phyloP scores from a whole-genome alignment of 2,888 invertebrate genomes.

The Tricholauxania praeusta region DNA sequence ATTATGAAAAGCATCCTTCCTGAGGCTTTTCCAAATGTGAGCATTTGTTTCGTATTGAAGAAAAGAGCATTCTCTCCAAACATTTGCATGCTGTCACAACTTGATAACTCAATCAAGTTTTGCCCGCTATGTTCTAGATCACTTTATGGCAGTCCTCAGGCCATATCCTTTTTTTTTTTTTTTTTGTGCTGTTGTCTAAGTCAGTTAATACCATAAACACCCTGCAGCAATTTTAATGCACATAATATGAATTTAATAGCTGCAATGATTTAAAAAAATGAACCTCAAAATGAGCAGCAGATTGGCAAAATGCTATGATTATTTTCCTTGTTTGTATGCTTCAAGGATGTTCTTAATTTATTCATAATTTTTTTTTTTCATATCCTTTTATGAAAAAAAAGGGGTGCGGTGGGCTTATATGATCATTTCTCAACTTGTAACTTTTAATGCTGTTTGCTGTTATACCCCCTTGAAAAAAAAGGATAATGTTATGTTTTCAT shows the following conservation, averaged over 20 bases:
- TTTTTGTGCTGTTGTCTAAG: background rate
- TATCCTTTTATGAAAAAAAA: background rate
- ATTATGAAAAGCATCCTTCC: too few species aligned
- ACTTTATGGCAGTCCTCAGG: too few species aligned
- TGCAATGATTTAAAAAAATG: constrained; percentile 35
- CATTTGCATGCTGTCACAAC: too few species aligned
- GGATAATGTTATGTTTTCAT: constrained; percentile 7
- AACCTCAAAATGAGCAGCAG: constrained; percentile 35
- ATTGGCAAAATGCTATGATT: constrained; percentile 15
- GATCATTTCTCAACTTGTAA: constrained; percentile 32
- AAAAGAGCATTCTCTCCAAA: too few species aligned
- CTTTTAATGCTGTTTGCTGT: constrained; percentile 4
- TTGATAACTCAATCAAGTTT: too few species aligned
- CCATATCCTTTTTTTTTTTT: background rate
- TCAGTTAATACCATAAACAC: constrained; percentile 41
- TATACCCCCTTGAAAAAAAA: constrained; percentile 10
- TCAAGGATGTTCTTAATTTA: too few species aligned
- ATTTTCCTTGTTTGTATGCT: too few species aligned
- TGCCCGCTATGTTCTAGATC: too few species aligned
- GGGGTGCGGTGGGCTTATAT: constrained; percentile 13
- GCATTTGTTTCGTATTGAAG: too few species aligned
- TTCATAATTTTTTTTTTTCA: background rate
- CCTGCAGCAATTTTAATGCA: constrained; percentile 58
- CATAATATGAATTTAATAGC: constrained; percentile 65
- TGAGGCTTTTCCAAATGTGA: too few species aligned